Evolutionary conservation across 2,113 vertebrate genomes (phyloP), one percentile per base, ranked within the genome.

Genomic region (Sylvia atricapilla): DNA sequence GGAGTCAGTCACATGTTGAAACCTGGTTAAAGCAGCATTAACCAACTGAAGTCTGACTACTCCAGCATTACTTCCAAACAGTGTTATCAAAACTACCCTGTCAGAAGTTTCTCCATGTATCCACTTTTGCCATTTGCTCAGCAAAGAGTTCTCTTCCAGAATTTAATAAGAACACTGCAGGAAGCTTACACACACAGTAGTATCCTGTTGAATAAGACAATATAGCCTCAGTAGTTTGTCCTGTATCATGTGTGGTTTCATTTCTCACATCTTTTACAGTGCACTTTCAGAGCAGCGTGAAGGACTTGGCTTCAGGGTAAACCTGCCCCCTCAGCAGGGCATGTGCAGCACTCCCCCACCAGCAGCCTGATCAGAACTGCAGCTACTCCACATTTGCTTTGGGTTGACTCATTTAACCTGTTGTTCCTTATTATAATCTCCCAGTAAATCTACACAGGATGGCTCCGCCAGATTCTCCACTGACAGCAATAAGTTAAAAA

Each of bases 171-270:
- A 93, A 86, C 72, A 70, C 50, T 69, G 81, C 80, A 84, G 69
- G 73, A 93, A 87, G 58, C 56, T 90, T 68, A 92, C n/a, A 96
- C 52, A 76, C 84, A 92, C 83, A 90, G 93, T 46, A 93, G 76
- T 37, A 78, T 84, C 80, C 88, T 93, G 49, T 67, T 90, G 53
- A 94, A 49, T 39, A 75, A 81, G 66, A 90, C 88, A 56, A 52
- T 21, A 89, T 0, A 80, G 55, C 75, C 89, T 96, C 85, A 89
- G 86, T 72, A 94, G 46, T 84, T 72, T 50, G 69, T 72, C 37
- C 53, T 82, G 1, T 30, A 37, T 49, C 69, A 30, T 43, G 23
- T 2, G 56, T 2, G 9, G 43, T 74, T 87, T 90, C 64, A 90
- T 46, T 79, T 87, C 66, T 58, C 47, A 20, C 0, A 3, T 24